phyloP scores from a whole-genome alignment of 2,888 invertebrate species.

The Hybos culiciformis region DNA sequence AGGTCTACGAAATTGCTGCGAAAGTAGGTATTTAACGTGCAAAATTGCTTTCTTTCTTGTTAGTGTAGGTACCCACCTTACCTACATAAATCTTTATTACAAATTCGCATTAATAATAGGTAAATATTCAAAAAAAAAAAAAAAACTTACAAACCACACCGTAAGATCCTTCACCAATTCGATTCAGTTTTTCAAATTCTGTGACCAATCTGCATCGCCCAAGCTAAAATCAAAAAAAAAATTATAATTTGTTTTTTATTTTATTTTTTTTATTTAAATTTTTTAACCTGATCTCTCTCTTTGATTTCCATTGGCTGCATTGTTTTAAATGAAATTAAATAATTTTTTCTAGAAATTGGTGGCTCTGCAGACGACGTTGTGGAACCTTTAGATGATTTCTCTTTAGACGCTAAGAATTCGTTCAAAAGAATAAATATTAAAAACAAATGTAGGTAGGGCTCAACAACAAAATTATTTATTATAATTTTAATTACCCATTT shows the following conservation, averaged over 20 bases:
- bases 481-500: too few species aligned
- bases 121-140: neutral
- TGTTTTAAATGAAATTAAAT: slow-evolving; percentile 66
- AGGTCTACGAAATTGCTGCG: too few species aligned
- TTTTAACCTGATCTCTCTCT: slow-evolving; percentile 66
- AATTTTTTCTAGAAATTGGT: slow-evolving; percentile 65
- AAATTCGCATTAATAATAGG: slow-evolving; percentile 11
- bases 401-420: too few species aligned
- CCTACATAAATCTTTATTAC: slow-evolving; percentile 16
- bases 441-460: too few species aligned
- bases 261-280: neutral
- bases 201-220: slow-evolving; percentile 86
- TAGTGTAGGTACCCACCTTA: too few species aligned
- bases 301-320: slow-evolving; percentile 76
- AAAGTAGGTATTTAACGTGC: too few species aligned
- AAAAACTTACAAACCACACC: slow-evolving; percentile 81
- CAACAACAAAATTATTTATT: too few species aligned
- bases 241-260: neutral
- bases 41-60: too few species aligned
- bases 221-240: slow-evolving; percentile 39
- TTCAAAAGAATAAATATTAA: too few species aligned
- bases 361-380: slow-evolving; percentile 57
- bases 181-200: slow-evolving; percentile 93
- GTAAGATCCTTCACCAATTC: slow-evolving; percentile 96
- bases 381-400: too few species aligned